Conservation (phyloP, 2,113 vertebrate species). For the Anarhynchus alexandrinus region DNA sequence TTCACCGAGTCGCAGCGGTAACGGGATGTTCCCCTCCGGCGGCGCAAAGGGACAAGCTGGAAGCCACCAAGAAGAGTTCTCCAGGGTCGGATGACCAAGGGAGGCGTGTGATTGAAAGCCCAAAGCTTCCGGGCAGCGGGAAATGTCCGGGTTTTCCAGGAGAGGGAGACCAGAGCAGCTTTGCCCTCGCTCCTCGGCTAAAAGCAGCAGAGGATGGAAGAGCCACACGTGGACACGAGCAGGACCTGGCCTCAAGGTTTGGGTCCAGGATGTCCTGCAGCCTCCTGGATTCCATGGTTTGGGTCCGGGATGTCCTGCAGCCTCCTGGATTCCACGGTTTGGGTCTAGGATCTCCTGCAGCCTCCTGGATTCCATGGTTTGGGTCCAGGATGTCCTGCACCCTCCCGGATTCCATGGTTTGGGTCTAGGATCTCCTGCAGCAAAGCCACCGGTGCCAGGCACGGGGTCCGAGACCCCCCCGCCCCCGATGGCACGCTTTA, state of each 20-base stretch:
- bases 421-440: background rate
- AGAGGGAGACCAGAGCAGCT: background rate
- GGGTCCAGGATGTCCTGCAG: background rate
- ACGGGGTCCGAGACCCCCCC: fast-evolving
- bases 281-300: too few species aligned
- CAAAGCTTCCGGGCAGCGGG: background rate
- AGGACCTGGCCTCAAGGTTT: fast-evolving
- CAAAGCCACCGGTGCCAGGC: background rate
- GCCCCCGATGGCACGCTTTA: background rate
- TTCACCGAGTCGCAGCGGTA: background rate
- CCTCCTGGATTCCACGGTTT: too few species aligned
- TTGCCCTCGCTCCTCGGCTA: background rate
- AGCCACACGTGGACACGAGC: background rate
- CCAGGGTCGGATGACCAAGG: background rate
- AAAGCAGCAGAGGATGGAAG: too few species aligned
- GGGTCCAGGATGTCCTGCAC: background rate
- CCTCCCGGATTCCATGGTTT: too few species aligned
- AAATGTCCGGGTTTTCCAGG: background rate
- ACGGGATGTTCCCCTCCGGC: background rate
- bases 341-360: background rate
- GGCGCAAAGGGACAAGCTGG: background rate
- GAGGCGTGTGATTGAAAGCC: fast-evolving
- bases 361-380: too few species aligned
- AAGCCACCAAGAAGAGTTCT: background rate
- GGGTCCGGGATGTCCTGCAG: background rate